Percentiles rank a stretch among this genome's conserved stretches.
Conservation (phyloP, 2,888 invertebrate genomes). For the Rhabditoides inermis region DNA sequence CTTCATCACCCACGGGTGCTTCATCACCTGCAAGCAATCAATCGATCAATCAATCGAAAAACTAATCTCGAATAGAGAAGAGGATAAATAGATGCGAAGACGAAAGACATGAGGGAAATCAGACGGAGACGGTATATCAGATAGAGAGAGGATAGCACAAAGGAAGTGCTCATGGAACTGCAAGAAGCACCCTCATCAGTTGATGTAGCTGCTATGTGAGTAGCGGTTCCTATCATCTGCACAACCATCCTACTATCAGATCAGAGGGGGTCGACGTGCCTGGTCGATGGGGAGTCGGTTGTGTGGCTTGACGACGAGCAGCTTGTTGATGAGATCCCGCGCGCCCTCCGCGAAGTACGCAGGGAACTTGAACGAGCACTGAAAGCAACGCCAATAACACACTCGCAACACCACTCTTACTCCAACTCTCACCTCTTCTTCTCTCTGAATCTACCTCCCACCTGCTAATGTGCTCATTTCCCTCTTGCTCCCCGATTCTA, state of each 20-base stretch:
- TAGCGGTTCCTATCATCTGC: too few relatives aligned
- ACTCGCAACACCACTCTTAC: too few relatives aligned
- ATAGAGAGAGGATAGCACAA: too few relatives aligned
- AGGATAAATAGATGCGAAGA: not conserved
- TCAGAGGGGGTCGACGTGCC: too few relatives aligned
- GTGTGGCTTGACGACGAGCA: conserved; percentile 29
- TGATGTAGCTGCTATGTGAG: too few relatives aligned
- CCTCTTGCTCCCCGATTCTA: not conserved
- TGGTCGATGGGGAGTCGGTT: conserved; percentile 27
- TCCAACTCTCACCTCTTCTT: too few relatives aligned
- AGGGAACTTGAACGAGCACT: conserved; percentile 55
- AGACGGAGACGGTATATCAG: too few relatives aligned
- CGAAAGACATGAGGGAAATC: not conserved
- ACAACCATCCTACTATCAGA: too few relatives aligned
- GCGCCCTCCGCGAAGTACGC: conserved; percentile 54
- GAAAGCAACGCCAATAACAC: too few relatives aligned
- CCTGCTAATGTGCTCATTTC: not conserved
- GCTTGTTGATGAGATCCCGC: conserved; percentile 54
- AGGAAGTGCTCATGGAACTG: too few relatives aligned
- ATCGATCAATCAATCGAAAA: not conserved
- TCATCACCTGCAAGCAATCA: conserved; percentile 22
- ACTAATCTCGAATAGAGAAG: not conserved
- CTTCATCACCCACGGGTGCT: conserved; percentile 33
- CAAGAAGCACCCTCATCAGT: too few relatives aligned
- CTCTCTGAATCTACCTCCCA: not conserved